Base-by-base conservation (phyloP, 1,140 invertebrate species). In the Arctopsyche grandis region DNA sequence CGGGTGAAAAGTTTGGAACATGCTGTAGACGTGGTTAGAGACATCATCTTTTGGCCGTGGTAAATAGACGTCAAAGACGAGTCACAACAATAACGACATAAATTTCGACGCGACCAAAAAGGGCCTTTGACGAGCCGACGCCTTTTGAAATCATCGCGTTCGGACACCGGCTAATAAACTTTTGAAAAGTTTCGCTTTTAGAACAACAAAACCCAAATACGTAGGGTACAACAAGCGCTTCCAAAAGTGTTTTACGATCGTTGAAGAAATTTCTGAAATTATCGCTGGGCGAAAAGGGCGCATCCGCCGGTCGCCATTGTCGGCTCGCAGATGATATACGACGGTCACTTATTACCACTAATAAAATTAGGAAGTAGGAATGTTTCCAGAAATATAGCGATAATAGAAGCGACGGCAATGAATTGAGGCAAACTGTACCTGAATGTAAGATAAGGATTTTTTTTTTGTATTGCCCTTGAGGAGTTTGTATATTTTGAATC, bases 81-180 rank as follows among this genome's bases (percentile, higher is more conserved):
- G 52, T 58, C 26, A 58, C 14, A 75, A 76, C 74, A 76, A 76
- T 63, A 76, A 26, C 29, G 56, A 66, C 74, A 76, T 76, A 76
- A 76, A 76, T 76, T 76, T 63, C 74, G n/a, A 16, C 1, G 71
- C 22, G 5, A n/a, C 26, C n/a, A 74, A 46, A 74, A 21, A 26
- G 12, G 5, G 10, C 56, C 56, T 76, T 76, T 76, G 74, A 66
- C 48, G 3, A 48, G 44, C 26, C 43, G 16, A 1, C 38, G 19
- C 10, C 70, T 21, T 14, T 74, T 74, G 12, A n/a, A 66, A 69
- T 21, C n/a, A 21, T 10, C 56, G 56, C 16, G 21, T 60, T 60
- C 56, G 56, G 56, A 60, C 56, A 21, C 48, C 10, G 48, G 12
- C 63, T 66, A 66, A 26, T 66, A 60, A 29, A 66, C 3, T 26